Percentiles rank a stretch among this genome's conserved stretches.
Evolutionary conservation across 2,797 vertebrate species (phyloP).

Genomic region (Garrulus glandarius): DNA sequence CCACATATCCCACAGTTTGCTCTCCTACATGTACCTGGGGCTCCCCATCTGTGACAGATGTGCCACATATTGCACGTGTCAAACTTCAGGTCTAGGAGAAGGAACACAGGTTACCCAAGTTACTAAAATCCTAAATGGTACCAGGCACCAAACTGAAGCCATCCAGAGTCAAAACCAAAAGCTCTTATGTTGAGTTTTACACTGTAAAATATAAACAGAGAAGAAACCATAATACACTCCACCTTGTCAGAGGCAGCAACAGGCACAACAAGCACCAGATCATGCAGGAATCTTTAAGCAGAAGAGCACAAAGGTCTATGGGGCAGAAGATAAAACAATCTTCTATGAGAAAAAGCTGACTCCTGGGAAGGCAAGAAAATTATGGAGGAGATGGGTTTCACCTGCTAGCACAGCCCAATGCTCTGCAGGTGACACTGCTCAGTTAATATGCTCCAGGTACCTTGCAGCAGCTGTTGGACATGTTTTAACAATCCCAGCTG

Average conservation of each 20-base stretch:
- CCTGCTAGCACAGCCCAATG: accelerated
- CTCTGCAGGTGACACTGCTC: not conserved
- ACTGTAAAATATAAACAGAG: not conserved
- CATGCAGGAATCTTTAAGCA: not conserved
- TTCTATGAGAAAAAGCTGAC: not conserved
- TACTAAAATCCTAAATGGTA: not conserved
- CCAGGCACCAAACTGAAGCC: not conserved
- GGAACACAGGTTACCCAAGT: not conserved
- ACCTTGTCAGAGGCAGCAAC: not conserved
- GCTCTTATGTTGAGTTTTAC: not conserved
- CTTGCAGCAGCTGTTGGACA: not conserved
- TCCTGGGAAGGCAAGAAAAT: not conserved
- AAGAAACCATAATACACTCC: not conserved
- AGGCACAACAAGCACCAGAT: not conserved
- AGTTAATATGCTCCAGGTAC: not conserved
- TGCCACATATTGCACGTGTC: accelerated
- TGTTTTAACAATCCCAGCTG: not conserved
- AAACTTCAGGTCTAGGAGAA: not conserved
- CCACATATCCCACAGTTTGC: accelerated
- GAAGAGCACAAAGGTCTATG: not conserved
- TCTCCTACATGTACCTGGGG: not conserved
- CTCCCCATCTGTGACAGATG: not conserved
- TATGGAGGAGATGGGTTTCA: not conserved
- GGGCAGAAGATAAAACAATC: not conserved
- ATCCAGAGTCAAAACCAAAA: not conserved